Evolutionary conservation across 1,140 invertebrate species (phyloP).

Genomic region (Drosophila watanabei): DNA sequence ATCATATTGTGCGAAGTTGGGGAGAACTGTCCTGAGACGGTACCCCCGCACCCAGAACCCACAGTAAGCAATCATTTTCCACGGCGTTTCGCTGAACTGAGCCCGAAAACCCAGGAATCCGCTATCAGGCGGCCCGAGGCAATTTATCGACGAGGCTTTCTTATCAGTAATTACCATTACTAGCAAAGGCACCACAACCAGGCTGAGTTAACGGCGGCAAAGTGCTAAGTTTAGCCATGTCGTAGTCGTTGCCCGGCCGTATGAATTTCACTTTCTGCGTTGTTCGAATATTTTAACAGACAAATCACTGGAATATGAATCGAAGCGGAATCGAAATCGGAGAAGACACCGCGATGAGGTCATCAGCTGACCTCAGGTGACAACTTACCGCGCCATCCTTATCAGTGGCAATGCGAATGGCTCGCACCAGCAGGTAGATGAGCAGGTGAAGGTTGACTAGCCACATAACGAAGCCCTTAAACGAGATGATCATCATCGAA

Average conservation of each 20-base stretch:
- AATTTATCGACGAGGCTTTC: constrained; percentile 24
- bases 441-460: constrained; percentile 71
- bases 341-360: constrained; percentile 57
- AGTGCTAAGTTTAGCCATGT: constrained; percentile 47
- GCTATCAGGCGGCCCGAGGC: constrained; percentile 23
- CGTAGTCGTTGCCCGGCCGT: constrained; percentile 25
- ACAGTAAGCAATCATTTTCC: constrained; percentile 6
- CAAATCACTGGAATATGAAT: constrained; percentile 37
- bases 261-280: constrained; percentile 27
- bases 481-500: constrained; percentile 82
- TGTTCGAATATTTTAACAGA: constrained; percentile 49
- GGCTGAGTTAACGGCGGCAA: constrained; percentile 12
- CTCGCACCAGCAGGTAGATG: constrained; percentile 58
- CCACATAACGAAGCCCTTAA: constrained; percentile 82
- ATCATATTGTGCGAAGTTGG: neutral
- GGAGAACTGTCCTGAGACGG: neutral
- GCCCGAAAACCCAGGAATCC: neutral
- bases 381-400: constrained; percentile 73
- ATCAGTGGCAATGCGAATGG: constrained; percentile 61
- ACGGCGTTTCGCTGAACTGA: neutral
- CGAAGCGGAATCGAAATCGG: neutral
- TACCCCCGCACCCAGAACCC: neutral
- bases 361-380: constrained; percentile 20
- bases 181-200: constrained; percentile 15
- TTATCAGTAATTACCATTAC: constrained; percentile 36